Evolutionary conservation across 2,888 invertebrate species (phyloP).

Genomic region (Apomyelois bistriatella): DNA sequence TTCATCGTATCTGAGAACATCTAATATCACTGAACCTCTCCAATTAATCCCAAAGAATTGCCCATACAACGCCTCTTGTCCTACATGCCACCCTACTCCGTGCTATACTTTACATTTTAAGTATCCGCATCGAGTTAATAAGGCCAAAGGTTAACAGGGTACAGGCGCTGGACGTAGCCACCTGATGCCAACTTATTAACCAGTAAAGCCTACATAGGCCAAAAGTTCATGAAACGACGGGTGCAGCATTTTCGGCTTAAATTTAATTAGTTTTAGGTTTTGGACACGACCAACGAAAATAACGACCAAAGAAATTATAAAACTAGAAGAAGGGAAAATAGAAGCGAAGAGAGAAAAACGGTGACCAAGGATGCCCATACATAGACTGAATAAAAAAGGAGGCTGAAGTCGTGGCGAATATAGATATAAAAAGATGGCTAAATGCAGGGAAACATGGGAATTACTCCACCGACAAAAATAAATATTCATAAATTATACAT

Average conservation of each 20-base stretch:
- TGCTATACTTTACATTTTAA: background rate
- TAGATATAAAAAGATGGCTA: too few relatives aligned
- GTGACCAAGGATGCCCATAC: too few relatives aligned
- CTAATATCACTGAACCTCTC: background rate
- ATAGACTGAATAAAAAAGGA: too few relatives aligned
- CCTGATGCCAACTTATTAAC: constrained; percentile 5
- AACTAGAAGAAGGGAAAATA: too few relatives aligned
- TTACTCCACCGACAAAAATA: too few relatives aligned
- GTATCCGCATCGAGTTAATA: constrained; percentile 5
- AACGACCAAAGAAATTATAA: too few relatives aligned
- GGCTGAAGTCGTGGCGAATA: too few relatives aligned
- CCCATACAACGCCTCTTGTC: background rate
- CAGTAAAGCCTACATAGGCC: background rate
- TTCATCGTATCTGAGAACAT: background rate
- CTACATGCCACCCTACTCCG: background rate
- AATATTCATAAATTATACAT: too few relatives aligned
- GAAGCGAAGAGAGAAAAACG: too few relatives aligned
- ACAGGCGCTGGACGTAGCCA: background rate
- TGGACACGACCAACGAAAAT: too few relatives aligned
- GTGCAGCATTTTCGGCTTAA: background rate
- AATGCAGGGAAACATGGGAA: too few relatives aligned
- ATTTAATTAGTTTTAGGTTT: background rate
- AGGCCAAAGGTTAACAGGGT: constrained; percentile 6
- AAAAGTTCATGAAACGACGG: background rate
- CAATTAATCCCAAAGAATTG: background rate